Base-by-base conservation (phyloP, 2,113 vertebrate genomes). In the Trogon surrucura region DNA sequence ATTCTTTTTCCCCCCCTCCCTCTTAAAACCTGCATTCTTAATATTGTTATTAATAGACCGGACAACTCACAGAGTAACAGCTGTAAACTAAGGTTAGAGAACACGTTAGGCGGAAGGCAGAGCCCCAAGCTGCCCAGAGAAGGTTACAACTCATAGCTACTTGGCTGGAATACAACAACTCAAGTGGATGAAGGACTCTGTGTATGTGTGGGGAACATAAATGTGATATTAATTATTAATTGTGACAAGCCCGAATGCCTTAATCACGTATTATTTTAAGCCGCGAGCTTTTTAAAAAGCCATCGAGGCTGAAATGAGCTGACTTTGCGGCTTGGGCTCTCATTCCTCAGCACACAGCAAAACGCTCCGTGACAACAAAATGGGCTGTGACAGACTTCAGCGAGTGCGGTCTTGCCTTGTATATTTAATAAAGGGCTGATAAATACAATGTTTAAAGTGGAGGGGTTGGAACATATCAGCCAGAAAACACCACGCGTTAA, bases 171-270 rank as follows among this genome's bases (percentile, higher is more conserved):
- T 8, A 78, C 75, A 78, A 60, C 54, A 62, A n/a, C 41, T 17
- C 13, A 62, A 78, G 58, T 10, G 66, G 96, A 82, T 41, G 62
- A 82, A 91, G 88, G 75, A 10, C 72, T 41, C 85, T 91, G 66
- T 91, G 66, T 89, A 19, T 91, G 94, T 75, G 79, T 74, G 75
- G 65, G 93, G 80, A 91, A 45, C 61, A 61, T 45, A 81, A 91
- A 92, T 58, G 66, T 16, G 41, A 89, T 93, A 91, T 80, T 95
- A 97, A 97, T 95, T 97, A 96, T 96, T 96, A 96, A 96, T 96
- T 95, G 71, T 97, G 97, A 97, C 97, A 96, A 71, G 82, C 69
- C 73, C 85, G 90, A 91, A 96, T 93, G 91, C 93, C 93, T 92
- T 95, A 95, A 95, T 93, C 88, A 82, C 62, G 89, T 81, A 94